phyloP scores from a whole-genome alignment of 2,113 vertebrate species.

The Arvicanthis niloticus region DNA sequence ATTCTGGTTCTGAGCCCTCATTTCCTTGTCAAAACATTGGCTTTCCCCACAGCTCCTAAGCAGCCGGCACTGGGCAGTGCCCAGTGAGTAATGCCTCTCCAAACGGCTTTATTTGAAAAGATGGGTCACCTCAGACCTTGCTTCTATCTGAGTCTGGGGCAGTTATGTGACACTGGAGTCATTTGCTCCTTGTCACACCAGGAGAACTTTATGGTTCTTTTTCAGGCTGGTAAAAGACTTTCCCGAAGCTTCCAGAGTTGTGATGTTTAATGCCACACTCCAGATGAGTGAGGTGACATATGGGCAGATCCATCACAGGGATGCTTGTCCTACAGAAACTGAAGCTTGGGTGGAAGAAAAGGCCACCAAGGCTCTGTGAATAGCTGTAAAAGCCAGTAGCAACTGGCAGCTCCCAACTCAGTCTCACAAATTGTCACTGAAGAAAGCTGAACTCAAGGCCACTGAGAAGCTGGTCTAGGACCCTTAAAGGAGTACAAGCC shows the following conservation, averaged over 20 bases:
- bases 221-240: background rate
- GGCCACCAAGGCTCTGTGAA: background rate
- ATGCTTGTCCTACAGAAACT: background rate
- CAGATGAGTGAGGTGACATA: constrained; percentile 4
- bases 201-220: constrained; percentile 58
- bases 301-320: background rate
- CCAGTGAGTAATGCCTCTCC: constrained; percentile 58
- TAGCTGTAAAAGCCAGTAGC: too few species aligned
- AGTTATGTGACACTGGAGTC: constrained; percentile 69
- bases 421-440: background rate
- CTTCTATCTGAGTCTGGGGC: constrained; percentile 68
- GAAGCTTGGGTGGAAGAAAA: background rate
- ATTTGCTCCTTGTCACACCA: constrained; percentile 76
- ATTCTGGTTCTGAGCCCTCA: constrained; percentile 35
- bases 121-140: background rate
- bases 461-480: too few species aligned
- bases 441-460: background rate
- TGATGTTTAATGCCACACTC: constrained; percentile 19
- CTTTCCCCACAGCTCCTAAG: constrained; percentile 34
- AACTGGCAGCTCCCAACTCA: background rate
- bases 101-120: constrained; percentile 56
- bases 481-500: background rate
- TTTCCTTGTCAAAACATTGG: constrained; percentile 65
- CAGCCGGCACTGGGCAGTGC: background rate
- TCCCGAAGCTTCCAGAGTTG: background rate